Base-by-base conservation (phyloP, 2,113 vertebrate genomes). In the Silurus glanis region DNA sequence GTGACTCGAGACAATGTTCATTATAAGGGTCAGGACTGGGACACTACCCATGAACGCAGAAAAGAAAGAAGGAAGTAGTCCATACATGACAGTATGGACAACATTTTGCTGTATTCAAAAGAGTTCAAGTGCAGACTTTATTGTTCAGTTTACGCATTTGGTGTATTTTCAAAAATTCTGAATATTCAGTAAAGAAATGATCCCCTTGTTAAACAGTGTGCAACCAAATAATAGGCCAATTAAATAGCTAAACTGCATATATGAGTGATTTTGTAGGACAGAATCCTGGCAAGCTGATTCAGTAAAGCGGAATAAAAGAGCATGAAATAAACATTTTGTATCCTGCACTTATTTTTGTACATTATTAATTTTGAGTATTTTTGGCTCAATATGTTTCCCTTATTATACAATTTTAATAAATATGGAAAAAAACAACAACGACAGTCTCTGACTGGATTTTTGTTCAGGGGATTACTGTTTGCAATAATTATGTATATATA, bases 1-100 rank as follows among this genome's bases (percentile, higher is more conserved):
- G 85, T 83, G 76, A 58, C 62, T 69, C n/a, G 28, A 58, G 53
- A 51, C 13, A n/a, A n/a, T 47, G 51, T 66, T 66, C 19, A 25
- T 7, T n/a, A 17, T 61, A 53, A 47, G 66, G 37, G 64, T 80
- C 82, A 74, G n/a, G 16, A 45, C 59, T 53, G 59, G 61, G 59
- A 16, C 69, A 78, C 17, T 53, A 12, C 21, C 25, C 5, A 66
- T 84, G 59, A 84, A n/a, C 59, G 61, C 55, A 79, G 58, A 45
- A 47, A 53, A 28, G 14, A 21, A 53, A 55, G 55, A n/a, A 67
- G 80, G 51, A 66, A 56, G 80, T 61, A 66, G 19, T 53, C 75
- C 8, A 14, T 37, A 59, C 28, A 61, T 49, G 37, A 59, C 59
- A 14, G 61, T 21, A 69, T 5, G 28, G 51, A 59, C 80, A 59